Evolutionary conservation across 2,113 vertebrate genomes (phyloP).

Genomic region (Chroicocephalus ridibundus): DNA sequence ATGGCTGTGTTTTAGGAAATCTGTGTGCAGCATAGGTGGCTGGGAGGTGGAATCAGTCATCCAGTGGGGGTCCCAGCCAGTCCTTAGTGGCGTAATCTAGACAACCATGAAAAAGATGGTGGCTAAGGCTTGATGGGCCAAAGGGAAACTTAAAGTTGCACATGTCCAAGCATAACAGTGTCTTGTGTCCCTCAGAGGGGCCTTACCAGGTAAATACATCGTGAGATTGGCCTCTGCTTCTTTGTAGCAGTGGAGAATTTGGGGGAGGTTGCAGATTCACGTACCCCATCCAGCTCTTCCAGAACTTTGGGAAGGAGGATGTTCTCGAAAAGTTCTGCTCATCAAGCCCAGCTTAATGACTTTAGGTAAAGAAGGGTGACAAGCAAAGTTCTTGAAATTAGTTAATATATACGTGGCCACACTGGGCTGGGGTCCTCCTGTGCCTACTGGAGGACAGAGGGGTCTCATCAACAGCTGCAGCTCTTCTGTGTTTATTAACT

Average conservation of each 20-base stretch:
- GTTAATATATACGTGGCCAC: background rate
- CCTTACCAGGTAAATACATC: background rate
- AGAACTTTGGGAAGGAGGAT: background rate
- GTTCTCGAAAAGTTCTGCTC: background rate
- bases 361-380: background rate
- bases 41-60: background rate
- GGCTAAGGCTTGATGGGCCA: background rate
- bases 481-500: background rate
- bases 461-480: accelerated
- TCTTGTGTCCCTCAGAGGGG: background rate
- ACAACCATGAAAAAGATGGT: background rate
- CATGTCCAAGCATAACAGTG: background rate
- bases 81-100: background rate
- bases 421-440: background rate
- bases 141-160: background rate
- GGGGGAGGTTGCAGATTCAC: background rate
- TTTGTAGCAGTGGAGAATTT: background rate
- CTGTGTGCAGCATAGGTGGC: background rate
- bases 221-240: background rate
- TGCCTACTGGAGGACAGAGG: background rate
- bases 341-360: background rate
- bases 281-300: background rate
- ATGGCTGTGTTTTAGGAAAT: background rate
- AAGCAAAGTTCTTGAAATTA: background rate
- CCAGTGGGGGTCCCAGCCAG: background rate